Base-by-base conservation (phyloP, 2,888 invertebrate genomes). In the Leuctra nigra region DNA sequence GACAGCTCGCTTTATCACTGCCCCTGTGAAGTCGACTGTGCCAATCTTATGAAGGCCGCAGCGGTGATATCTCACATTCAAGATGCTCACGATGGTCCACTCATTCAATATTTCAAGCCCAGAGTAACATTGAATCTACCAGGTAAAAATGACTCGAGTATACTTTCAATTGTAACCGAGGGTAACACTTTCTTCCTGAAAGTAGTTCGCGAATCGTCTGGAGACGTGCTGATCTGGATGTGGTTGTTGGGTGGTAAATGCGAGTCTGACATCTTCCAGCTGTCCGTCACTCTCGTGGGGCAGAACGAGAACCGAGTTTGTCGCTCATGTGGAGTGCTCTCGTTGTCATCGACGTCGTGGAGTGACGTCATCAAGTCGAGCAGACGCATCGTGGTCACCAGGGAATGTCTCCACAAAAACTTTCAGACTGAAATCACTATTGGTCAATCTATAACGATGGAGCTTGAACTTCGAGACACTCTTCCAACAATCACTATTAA, bases 21-120 rank as follows among this genome's bases (percentile, higher is more conserved):
- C 55, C 70, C 71, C 7, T 70, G 68, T 61, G 60, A 61, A 36
- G 56, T 61, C 24, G 61, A 64, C 23, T 71, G 71, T 59, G 47
- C 62, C 3, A 56, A 47, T 20, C 52, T 64, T 47, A 63, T 70
- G 41, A 66, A 65, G 65, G 67, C 68, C 64, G 58, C 54, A 47
- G 46, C 20, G 22, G 44, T 61, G 48, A 64, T 69, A 35, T 61
- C 68, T 38, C 72, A 72, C 62, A 71, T 72, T 60, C 66, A 69
- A 63, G 61, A 59, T 18, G 41, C 29, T 24, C 72, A 72, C 59
- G 63, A 64, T 25, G 72, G 70, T 14, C 71, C 72, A 2, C 60
- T 72, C 9, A 61, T 70, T 13, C 72, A 72, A 58, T 72, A 70
- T 58, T 72, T 71, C 56, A 68, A 66, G 36, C 58, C 67, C 2